Conservation (phyloP, 1,140 invertebrate genomes). For the Apis florea region DNA sequence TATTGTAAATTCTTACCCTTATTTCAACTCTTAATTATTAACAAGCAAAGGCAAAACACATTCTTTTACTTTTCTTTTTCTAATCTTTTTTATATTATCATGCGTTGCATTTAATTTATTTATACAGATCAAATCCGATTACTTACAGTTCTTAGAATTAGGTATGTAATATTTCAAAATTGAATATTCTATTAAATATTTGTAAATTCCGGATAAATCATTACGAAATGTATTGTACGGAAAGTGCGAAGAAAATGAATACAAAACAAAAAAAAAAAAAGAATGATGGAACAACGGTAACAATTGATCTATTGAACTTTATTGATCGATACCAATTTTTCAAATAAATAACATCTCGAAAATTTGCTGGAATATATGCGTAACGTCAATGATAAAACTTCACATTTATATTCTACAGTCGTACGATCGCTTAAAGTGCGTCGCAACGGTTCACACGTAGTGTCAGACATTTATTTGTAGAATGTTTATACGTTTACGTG, state of each 20-base stretch:
- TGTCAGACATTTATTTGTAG: neutral
- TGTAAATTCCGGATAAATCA: neutral
- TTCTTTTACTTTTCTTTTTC: too few species aligned
- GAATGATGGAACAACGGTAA: neutral
- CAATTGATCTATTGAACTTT: constrained; percentile 35
- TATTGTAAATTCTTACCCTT: too few species aligned
- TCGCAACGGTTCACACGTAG: constrained; percentile 6
- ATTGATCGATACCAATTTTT: constrained; percentile 30
- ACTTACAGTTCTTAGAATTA: neutral
- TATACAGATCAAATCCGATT: neutral
- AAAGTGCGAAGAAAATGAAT: neutral
- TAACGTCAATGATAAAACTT: constrained; percentile 53
- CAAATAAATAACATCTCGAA: constrained; percentile 34
- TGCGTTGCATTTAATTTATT: too few species aligned
- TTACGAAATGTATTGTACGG: neutral
- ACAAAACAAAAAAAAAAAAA: neutral
- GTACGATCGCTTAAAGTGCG: constrained; percentile 46
- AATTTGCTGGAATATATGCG: constrained; percentile 36
- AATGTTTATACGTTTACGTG: neutral
- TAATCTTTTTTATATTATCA: too few species aligned
- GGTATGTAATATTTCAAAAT: neutral
- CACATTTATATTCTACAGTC: constrained; percentile 35
- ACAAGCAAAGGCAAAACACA: too few species aligned
- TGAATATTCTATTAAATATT: neutral
- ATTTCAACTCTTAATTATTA: too few species aligned